Base-by-base conservation (phyloP, 2,888 invertebrate species). In the Thereva unica region DNA sequence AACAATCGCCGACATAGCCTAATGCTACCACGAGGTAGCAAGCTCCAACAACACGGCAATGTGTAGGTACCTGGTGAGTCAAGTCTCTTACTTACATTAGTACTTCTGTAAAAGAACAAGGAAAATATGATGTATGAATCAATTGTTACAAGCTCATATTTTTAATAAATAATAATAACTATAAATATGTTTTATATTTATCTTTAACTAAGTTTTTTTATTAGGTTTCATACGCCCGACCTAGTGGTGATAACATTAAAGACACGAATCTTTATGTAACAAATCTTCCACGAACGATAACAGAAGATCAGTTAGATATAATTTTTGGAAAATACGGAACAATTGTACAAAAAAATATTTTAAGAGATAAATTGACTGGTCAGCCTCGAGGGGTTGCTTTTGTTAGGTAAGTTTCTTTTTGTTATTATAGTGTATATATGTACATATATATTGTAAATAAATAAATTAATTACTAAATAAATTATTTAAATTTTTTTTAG, bases 221-320 rank as follows among this genome's bases (percentile, higher is more conserved):
- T 0, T 75, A 86, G 86, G 95, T 95, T 67, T 95, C 96, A 59
- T 93, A 91, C 82, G 94, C 96, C 8, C 85, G 95, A 71, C 95
- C 95, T 9, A 91, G 92, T 34, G 93, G 94, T 45, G 94, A 95
- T 72, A 91, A 92, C 72, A 94, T 94, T 76, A 95, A 95, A 80
- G 94, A 95, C 73, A 94, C 95, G 23, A 97, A 97, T 82, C 85
- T 97, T 66, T 97, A 96, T 82, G 91, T 97, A 69, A 92, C 94
- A 72, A 95, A 95, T 82, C 84, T 96, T 73, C 96, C 96, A 68
- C 89, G 91, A 74, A 89, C 90, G 74, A 86, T 92, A 72, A 91
- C 90, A 45, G 93, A 94, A 77, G 87, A 89, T 54, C 90, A 94
- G 75, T 83, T 96, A 68, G 90, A 93, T 75, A 87, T 89, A 68